A percentile compares a stretch with the other conserved stretches of the same genome.
phyloP scores from a whole-genome alignment of 2,888 invertebrate genomes.

The Catocala fraxini region DNA sequence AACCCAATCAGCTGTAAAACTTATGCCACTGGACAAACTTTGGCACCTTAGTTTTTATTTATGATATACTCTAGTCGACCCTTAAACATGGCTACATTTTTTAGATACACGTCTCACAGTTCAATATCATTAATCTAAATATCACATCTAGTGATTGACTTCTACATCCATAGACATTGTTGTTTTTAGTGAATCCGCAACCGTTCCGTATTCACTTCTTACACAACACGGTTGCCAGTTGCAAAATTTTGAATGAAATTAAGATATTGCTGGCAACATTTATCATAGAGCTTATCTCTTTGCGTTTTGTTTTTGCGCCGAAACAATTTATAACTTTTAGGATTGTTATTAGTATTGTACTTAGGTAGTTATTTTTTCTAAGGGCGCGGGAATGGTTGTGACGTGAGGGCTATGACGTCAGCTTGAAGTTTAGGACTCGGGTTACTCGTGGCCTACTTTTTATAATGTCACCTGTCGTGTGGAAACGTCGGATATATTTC shows the following conservation, averaged over 20 bases:
- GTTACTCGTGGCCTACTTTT: slow-evolving; percentile 44
- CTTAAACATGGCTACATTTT: too few relatives aligned
- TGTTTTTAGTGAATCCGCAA: slow-evolving; percentile 57
- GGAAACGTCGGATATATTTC: background rate
- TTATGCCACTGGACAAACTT: too few relatives aligned
- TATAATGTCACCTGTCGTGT: slow-evolving; percentile 33
- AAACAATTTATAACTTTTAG: slow-evolving; percentile 41
- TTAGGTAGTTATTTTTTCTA: slow-evolving; percentile 30
- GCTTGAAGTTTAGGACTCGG: slow-evolving; percentile 32
- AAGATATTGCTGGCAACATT: slow-evolving; percentile 48
- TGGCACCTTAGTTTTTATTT: too few relatives aligned
- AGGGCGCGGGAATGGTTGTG: slow-evolving; percentile 20
- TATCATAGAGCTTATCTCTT: slow-evolving; percentile 43
- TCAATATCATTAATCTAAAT: background rate
- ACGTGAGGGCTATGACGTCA: slow-evolving; percentile 30
- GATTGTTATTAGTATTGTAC: slow-evolving; percentile 26
- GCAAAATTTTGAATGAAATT: slow-evolving; percentile 47
- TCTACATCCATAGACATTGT: slow-evolving; percentile 34
- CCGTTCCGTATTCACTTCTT: slow-evolving; percentile 58
- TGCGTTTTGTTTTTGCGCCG: slow-evolving; percentile 39
- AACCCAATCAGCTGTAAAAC: too few relatives aligned
- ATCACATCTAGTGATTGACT: slow-evolving; percentile 29
- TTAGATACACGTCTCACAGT: too few relatives aligned
- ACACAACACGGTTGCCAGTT: slow-evolving; percentile 40
- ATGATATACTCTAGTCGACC: too few relatives aligned